Evolutionary conservation across 2,797 vertebrate species (phyloP), one percentile per base, ranked within the genome.

Genomic region (Clangula hyemalis): DNA sequence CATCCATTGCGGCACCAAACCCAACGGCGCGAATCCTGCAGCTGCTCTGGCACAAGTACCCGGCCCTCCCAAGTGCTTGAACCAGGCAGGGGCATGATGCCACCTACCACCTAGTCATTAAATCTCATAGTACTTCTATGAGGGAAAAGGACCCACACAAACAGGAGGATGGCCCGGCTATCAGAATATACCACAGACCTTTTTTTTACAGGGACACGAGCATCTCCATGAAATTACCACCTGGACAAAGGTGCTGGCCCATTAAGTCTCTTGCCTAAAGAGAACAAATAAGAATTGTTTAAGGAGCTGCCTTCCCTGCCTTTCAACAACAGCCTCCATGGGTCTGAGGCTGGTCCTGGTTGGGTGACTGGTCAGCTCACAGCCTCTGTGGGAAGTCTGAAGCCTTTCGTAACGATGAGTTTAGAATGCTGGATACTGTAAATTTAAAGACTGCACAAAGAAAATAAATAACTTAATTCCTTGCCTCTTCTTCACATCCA

Each of bases 391-490:
- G 41, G 45, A 92, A 89, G 36, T 17, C 78, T 75, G 80, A 83
- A 94, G 56, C 39, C 51, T 92, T 62, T 51, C 34, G 53, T 58
- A 76, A 54, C 6, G 16, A 11, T 43, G 4, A 16, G 30, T 75
- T 92, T 79, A 75, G 34, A 80, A 39, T 30, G 78, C 15, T 32
- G 41, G 27, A 69, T 41, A 75, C 30, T 47, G 66, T 53, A 85
- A 49, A 80, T 64, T 2, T 80, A 32, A 89, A 87, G 45, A 60
- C 13, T 58, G 62, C 34, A 75, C 39, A 43, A 74, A 0, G 3
- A 94, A 97, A 96, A 93, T 53, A 90, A 87, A 78, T 82, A 93
- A 89, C 68, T 7, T 27, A 95, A 95, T 92, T 95, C 82, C 69
- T 93, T 5, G 0, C 72, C 53, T 43, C 58, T 28, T 28, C 39